Evolutionary conservation across 2,797 vertebrate species (phyloP).

Genomic region (Netta rufina): DNA sequence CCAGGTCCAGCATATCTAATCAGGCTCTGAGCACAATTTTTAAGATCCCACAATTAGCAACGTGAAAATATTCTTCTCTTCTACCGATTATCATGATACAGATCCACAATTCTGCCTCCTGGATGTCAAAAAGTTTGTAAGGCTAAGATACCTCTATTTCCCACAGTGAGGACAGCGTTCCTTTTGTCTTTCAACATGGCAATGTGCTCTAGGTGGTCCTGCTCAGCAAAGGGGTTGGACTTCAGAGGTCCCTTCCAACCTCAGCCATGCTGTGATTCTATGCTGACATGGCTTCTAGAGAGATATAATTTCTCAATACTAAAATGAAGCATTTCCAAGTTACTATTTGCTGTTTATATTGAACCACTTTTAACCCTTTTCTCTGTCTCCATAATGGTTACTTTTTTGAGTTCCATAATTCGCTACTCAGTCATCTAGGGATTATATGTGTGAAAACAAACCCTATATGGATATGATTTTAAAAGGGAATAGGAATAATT

Average conservation of each 20-base stretch:
- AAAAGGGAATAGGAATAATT: conserved; percentile 12
- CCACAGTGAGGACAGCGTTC: not conserved
- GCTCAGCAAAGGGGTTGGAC: no score
- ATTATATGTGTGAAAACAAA: conserved; percentile 27
- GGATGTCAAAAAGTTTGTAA: not conserved
- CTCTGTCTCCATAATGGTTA: not conserved
- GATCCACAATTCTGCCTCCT: not conserved
- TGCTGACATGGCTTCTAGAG: not conserved
- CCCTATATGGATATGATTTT: not conserved
- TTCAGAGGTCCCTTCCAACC: no score
- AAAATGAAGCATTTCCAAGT: not conserved
- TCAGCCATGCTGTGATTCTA: no score
- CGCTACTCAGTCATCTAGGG: not conserved
- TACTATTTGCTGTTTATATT: not conserved
- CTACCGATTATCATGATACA: not conserved
- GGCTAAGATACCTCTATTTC: not conserved
- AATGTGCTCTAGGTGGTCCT: not conserved
- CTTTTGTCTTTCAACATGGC: not conserved
- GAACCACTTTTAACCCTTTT: not conserved
- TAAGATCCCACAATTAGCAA: not conserved
- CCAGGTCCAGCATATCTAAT: not conserved
- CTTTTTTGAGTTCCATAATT: conserved; percentile 15
- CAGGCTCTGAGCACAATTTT: not conserved
- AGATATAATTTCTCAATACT: not conserved
- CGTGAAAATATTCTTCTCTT: not conserved